These are phyloP conservation scores for Varroa destructor DNA, from an alignment of 1,140 invertebrate genomes.

Conservation along the genomic window DNA sequence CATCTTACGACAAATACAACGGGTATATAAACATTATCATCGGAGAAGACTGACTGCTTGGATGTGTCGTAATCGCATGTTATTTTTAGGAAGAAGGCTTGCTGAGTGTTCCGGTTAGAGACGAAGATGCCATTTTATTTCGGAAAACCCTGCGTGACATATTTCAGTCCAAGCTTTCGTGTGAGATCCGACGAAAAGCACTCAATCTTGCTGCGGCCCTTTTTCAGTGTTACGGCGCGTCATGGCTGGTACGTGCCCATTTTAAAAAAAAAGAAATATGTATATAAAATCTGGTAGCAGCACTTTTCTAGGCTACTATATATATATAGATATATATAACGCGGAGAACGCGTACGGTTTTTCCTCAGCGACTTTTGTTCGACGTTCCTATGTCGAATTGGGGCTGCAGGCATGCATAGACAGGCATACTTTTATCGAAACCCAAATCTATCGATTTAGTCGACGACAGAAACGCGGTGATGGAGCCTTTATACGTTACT, in stretches of 20 bases:
- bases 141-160: not conserved
- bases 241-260: not conserved
- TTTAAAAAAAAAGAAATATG: not conserved
- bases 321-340: not conserved
- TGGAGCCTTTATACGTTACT: too few species aligned
- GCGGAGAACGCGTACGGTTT: not conserved
- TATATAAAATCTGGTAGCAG: not conserved
- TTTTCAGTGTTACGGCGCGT: conserved; percentile 1
- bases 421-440: too few species aligned
- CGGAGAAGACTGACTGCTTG: too few species aligned
- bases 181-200: not conserved
- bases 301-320: not conserved
- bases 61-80: too few species aligned
- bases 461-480: too few species aligned
- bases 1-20: too few species aligned
- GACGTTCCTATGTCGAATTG: too few species aligned
- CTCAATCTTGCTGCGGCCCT: conserved; percentile 3
- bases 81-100: too few species aligned
- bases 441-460: too few species aligned
- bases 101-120: not conserved
- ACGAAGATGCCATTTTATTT: not conserved
- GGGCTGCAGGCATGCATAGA: too few species aligned
- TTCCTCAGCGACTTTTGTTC: too few species aligned
- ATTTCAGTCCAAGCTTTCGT: conserved; percentile 1
- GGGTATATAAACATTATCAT: too few species aligned